These are phyloP conservation scores for Sebastes trivittatus DNA, from an alignment of 2,797 vertebrate genomes.

Conservation along the genomic window DNA sequence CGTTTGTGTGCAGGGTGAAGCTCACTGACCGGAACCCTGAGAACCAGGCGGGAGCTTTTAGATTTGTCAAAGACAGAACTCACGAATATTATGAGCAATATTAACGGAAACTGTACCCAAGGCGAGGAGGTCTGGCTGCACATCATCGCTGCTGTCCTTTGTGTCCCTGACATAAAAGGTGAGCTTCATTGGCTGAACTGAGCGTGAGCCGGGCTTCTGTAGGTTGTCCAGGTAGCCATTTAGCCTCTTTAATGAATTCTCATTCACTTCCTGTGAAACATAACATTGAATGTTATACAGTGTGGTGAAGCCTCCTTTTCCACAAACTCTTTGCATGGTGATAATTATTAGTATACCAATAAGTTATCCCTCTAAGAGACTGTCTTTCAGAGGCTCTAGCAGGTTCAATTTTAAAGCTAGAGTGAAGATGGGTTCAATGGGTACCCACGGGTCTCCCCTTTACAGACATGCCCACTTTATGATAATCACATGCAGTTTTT, in stretches of 20 bases:
- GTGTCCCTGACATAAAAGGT: constrained; percentile 94
- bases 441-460: too few relatives aligned
- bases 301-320: not conserved
- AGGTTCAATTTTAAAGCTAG: too few relatives aligned
- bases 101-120: constrained; percentile 74
- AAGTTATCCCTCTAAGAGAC: too few relatives aligned
- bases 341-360: not conserved
- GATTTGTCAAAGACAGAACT: not conserved
- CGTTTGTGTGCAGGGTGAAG: constrained; percentile 90
- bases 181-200: constrained; percentile 88
- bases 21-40: constrained; percentile 92
- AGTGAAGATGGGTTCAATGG: too few relatives aligned
- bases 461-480: too few relatives aligned
- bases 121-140: constrained; percentile 57
- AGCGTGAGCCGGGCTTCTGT: constrained; percentile 86
- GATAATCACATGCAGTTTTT: too few relatives aligned
- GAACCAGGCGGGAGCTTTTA: constrained; percentile 10
- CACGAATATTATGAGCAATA: too few relatives aligned
- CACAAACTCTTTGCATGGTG: not conserved
- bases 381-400: too few relatives aligned
- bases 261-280: constrained; percentile 90
- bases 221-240: constrained; percentile 95
- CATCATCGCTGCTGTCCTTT: constrained; percentile 72
- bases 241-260: constrained; percentile 95
- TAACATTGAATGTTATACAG: not conserved